phyloP scores from a whole-genome alignment of 2,888 invertebrate species.

The Pheosia tremula region DNA sequence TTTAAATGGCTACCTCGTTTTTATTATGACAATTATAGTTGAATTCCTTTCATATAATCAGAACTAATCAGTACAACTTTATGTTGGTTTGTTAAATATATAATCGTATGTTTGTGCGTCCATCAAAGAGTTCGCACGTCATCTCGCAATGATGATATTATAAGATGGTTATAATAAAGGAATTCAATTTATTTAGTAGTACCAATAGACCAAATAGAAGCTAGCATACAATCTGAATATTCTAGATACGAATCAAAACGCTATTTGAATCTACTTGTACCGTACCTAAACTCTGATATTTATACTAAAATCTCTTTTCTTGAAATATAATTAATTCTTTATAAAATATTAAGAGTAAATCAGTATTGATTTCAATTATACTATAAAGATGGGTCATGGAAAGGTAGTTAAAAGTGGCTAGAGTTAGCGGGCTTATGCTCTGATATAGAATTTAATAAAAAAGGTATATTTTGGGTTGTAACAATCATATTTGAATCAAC shows the following conservation, averaged over 20 bases:
- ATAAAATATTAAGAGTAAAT: conserved; percentile 50
- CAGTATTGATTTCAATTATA: conserved; percentile 57
- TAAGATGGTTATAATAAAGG: conserved; percentile 33
- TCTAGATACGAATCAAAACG: conserved; percentile 51
- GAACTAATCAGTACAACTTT: neutral
- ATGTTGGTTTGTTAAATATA: neutral
- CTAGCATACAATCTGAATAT: conserved; percentile 54
- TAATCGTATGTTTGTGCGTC: neutral
- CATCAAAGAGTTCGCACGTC: neutral
- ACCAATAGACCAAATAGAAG: conserved; percentile 63
- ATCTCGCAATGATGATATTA: conserved; percentile 15
- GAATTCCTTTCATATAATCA: conserved; percentile 35
- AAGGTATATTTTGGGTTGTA: conserved; percentile 15
- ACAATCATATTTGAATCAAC: conserved; percentile 18
- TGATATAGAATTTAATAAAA: conserved; percentile 6
- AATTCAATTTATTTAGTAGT: conserved; percentile 34
- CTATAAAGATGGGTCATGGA: conserved; percentile 40
- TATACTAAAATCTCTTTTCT: conserved; percentile 47
- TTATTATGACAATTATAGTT: conserved; percentile 35
- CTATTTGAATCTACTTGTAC: conserved; percentile 50
- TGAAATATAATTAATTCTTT: conserved; percentile 36
- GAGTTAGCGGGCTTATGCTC: conserved; percentile 45
- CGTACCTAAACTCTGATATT: conserved; percentile 47
- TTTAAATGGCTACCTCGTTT: conserved; percentile 56
- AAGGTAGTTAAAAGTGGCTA: conserved; percentile 47